These are phyloP conservation scores for Orthosia gracilis DNA, from an alignment of 2,888 invertebrate genomes.

Conservation along the genomic window DNA sequence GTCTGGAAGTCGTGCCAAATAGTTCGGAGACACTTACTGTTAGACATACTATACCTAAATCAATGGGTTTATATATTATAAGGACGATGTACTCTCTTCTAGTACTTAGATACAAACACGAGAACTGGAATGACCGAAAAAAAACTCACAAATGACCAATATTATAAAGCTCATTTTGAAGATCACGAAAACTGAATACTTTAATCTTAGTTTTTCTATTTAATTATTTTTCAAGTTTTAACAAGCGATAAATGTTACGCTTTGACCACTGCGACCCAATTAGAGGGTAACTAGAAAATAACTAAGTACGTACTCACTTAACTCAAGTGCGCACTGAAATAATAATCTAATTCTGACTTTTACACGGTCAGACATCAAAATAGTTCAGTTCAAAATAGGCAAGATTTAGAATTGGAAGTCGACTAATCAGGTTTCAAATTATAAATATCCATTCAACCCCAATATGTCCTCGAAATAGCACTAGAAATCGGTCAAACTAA, in stretches of 20 bases:
- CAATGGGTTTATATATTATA: background rate
- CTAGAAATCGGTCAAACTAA: background rate
- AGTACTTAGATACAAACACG: background rate
- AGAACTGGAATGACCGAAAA: background rate
- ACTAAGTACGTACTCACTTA: background rate
- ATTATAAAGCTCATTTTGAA: too few relatives aligned
- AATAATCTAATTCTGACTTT: background rate
- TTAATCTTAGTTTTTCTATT: too few relatives aligned
- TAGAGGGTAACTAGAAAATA: background rate
- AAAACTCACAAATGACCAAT: background rate
- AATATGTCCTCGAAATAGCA: background rate
- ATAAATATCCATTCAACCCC: too few relatives aligned
- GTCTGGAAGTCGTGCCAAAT: constrained; percentile 36
- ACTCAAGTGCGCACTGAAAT: background rate
- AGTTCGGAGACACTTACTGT: constrained; percentile 5
- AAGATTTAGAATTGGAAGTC: background rate
- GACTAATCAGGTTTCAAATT: too few relatives aligned
- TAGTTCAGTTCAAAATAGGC: background rate
- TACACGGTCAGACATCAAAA: background rate
- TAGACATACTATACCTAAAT: constrained; percentile 7
- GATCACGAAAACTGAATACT: background rate
- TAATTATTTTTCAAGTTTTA: background rate
- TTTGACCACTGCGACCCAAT: constrained; percentile 21
- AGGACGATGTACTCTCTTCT: background rate
- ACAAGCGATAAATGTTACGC: background rate